These are phyloP conservation scores for Phrixothrix hirtus DNA, from an alignment of 2,888 invertebrate species.

Conservation along the genomic window DNA sequence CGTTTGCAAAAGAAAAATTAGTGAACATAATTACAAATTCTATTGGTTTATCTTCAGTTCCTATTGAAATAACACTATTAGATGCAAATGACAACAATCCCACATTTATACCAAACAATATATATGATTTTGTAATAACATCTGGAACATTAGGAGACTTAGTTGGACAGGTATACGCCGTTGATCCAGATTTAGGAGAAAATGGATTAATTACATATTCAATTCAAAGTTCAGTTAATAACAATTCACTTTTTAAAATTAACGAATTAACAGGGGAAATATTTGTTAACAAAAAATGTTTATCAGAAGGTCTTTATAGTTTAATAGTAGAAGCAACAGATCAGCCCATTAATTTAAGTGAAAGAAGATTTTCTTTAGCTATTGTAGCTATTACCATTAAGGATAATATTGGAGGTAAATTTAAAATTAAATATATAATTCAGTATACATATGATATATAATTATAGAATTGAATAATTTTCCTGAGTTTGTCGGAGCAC, in stretches of 20 bases:
- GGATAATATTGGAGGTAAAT: neutral
- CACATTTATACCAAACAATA: conserved; percentile 78
- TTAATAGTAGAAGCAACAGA: conserved; percentile 84
- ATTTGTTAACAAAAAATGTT: conserved; percentile 64
- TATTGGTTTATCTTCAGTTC: conserved; percentile 62
- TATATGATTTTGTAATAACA: conserved; percentile 76
- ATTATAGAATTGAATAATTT: too few relatives aligned
- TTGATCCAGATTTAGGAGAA: conserved; percentile 78
- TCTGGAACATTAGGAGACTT: conserved; percentile 70
- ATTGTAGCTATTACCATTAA: conserved; percentile 82
- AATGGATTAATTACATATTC: conserved; percentile 71
- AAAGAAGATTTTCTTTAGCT: conserved; percentile 78
- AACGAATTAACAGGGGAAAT: conserved; percentile 73
- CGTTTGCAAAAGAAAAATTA: conserved; percentile 77
- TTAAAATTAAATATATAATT: too few relatives aligned
- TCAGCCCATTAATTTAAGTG: conserved; percentile 81
- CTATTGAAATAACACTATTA: conserved; percentile 78
- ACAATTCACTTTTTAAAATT: conserved; percentile 69
- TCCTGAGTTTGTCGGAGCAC: conserved; percentile 81
- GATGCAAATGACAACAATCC: conserved; percentile 94
- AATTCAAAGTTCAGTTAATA: conserved; percentile 46
- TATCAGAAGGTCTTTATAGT: conserved; percentile 74
- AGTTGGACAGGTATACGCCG: conserved; percentile 78
- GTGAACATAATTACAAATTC: conserved; percentile 67
- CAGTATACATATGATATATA: too few relatives aligned